A percentile compares a stretch with the other conserved stretches of the same genome.
phyloP scores from a whole-genome alignment of 2,888 invertebrate genomes.

The Lapara coniferarum region DNA sequence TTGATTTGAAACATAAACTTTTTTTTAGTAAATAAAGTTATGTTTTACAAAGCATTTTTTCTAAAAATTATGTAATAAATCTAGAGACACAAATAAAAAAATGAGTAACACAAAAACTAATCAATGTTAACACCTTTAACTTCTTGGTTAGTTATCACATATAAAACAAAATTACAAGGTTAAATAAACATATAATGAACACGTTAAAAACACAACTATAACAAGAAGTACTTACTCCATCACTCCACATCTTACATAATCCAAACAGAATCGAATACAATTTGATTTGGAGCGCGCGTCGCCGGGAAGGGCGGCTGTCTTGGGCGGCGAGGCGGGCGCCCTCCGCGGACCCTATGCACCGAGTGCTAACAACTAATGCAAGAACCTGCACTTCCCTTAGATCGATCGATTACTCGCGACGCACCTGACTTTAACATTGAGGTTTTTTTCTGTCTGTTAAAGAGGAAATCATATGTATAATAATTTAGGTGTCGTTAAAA shows the following conservation, averaged over 20 bases:
- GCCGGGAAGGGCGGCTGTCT: conserved; percentile 41
- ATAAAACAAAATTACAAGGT: too few relatives aligned
- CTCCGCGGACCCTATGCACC: conserved; percentile 65
- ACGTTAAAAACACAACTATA: background rate
- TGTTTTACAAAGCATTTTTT: too few relatives aligned
- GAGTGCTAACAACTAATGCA: conserved; percentile 72
- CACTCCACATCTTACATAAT: background rate
- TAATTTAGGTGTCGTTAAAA: too few relatives aligned
- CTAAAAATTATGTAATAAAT: too few relatives aligned
- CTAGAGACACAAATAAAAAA: too few relatives aligned
- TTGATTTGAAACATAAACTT: too few relatives aligned
- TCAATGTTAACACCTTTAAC: too few relatives aligned
- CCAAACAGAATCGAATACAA: background rate
- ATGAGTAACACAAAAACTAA: too few relatives aligned
- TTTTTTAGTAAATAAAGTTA: background rate
- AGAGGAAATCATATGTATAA: background rate
- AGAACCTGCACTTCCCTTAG: conserved; percentile 50
- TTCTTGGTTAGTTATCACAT: too few relatives aligned
- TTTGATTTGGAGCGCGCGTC: background rate
- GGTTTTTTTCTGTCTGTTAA: background rate
- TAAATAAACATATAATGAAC: background rate
- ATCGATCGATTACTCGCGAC: conserved; percentile 61
- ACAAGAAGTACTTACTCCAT: background rate
- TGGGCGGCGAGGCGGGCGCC: conserved; percentile 58
- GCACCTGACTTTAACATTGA: conserved; percentile 16